phyloP scores from a whole-genome alignment of 2,888 invertebrate genomes.

The Drosophila recens region DNA sequence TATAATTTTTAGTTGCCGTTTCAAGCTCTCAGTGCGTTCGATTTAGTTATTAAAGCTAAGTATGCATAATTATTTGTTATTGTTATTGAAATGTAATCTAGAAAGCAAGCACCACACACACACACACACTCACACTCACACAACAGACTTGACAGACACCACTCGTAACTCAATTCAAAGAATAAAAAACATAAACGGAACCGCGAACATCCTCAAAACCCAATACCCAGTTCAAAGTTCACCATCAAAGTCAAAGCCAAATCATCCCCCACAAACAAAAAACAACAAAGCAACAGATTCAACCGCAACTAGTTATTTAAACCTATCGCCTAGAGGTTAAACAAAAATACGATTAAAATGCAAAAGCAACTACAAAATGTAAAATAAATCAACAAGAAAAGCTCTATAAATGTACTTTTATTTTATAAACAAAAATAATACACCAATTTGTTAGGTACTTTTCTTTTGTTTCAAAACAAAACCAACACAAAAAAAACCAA shows the following conservation, averaged over 20 bases:
- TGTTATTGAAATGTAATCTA: slow-evolving; percentile 69
- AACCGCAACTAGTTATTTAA: slow-evolving; percentile 65
- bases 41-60: slow-evolving; percentile 66
- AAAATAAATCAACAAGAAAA: slow-evolving; percentile 56
- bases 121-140: slow-evolving; percentile 15
- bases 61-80: slow-evolving; percentile 80
- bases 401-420: slow-evolving; percentile 62
- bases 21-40: slow-evolving; percentile 46
- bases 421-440: slow-evolving; percentile 63
- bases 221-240: slow-evolving; percentile 51
- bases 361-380: slow-evolving; percentile 60
- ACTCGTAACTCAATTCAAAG: slow-evolving; percentile 23
- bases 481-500: slow-evolving; percentile 58
- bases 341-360: slow-evolving; percentile 56
- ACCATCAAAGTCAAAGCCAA: slow-evolving; percentile 67
- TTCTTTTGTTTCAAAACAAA: slow-evolving; percentile 74
- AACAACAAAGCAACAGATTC: slow-evolving; percentile 23
- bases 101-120: slow-evolving; percentile 34
- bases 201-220: slow-evolving; percentile 38
- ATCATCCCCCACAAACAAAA: slow-evolving; percentile 47
- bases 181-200: neutral
- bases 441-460: slow-evolving; percentile 72
- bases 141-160: slow-evolving; percentile 52
- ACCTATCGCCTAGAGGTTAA: slow-evolving; percentile 61
- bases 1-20: slow-evolving; percentile 48